Conservation (phyloP, 2,113 vertebrate species). For the Edolisoma coerulescens region DNA sequence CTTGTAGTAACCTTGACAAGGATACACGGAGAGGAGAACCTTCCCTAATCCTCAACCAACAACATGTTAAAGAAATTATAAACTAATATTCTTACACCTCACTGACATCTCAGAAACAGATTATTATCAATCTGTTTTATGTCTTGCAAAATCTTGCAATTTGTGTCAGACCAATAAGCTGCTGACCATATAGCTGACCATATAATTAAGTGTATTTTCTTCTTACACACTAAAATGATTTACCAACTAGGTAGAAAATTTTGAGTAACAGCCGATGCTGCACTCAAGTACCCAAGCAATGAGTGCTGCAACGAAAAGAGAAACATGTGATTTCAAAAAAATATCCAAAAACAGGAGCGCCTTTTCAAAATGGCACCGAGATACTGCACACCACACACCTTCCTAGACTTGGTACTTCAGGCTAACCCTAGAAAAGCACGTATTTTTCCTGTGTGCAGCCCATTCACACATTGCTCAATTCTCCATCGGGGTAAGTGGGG, state of each 20-base stretch:
- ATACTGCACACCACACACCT: rapidly evolving
- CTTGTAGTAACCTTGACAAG: background rate
- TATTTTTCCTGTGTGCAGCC: background rate
- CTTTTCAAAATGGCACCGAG: background rate
- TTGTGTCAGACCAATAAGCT: background rate
- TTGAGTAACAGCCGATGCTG: background rate
- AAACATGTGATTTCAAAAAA: rapidly evolving
- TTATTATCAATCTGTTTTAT: background rate
- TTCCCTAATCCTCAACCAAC: background rate
- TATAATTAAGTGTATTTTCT: background rate
- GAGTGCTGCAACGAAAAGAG: background rate
- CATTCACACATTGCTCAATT: background rate
- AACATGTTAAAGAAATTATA: background rate
- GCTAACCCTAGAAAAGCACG: background rate
- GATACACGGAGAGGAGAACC: background rate
- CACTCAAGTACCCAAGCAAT: background rate
- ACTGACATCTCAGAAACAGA: background rate
- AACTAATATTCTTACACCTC: background rate
- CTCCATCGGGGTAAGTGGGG: background rate
- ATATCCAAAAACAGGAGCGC: background rate
- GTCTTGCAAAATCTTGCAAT: background rate
- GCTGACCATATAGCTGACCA: background rate
- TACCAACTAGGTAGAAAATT: background rate
- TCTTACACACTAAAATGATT: background rate
- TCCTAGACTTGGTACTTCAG: background rate